phyloP scores from a whole-genome alignment of 2,797 vertebrate species.

The Poeciliopsis paucimaculata region DNA sequence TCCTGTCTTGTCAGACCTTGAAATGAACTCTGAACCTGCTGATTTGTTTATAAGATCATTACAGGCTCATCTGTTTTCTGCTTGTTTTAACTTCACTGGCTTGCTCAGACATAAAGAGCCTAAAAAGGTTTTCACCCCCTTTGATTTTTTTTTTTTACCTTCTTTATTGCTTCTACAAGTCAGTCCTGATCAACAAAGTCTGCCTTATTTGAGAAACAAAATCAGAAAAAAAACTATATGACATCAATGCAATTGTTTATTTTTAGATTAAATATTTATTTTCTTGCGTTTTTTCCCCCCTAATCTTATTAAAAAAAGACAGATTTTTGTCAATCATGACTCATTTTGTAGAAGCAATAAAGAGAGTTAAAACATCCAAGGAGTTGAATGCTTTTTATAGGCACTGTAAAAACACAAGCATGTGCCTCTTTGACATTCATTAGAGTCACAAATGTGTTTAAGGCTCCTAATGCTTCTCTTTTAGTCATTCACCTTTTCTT shows the following conservation, averaged over 20 bases:
- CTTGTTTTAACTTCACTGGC: conserved; percentile 27
- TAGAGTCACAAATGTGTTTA: conserved; percentile 38
- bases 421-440: conserved; percentile 52
- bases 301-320: not conserved
- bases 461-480: conserved; percentile 28
- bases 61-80: not conserved
- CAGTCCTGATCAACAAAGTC: not conserved
- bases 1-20: conserved; percentile 39
- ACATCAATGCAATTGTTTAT: not conserved
- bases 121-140: not conserved
- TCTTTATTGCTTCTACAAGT: not conserved
- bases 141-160: not conserved
- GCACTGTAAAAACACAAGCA: conserved; percentile 23
- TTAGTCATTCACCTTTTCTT: conserved; percentile 33
- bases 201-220: not conserved
- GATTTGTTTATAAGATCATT: conserved; percentile 25
- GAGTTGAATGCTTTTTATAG: not conserved
- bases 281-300: too few species aligned
- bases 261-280: not conserved
- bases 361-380: not conserved
- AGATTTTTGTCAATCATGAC: not conserved
- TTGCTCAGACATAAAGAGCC: conserved; percentile 17
- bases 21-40: conserved; percentile 14
- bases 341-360: not conserved
- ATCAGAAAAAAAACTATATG: not conserved